Base-by-base conservation (phyloP, 2,888 invertebrate species). In the Thalpophila matura region DNA sequence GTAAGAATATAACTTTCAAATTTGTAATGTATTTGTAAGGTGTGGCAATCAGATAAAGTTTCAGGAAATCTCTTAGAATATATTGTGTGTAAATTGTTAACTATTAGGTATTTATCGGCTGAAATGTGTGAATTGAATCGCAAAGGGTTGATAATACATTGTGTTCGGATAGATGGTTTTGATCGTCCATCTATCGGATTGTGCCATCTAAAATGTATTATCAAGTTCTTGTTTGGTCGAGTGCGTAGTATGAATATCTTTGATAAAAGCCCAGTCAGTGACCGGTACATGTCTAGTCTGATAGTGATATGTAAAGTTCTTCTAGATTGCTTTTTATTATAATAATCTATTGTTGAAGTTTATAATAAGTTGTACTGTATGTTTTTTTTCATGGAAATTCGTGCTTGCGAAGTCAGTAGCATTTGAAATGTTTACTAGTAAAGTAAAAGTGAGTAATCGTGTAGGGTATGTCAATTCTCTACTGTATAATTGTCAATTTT, bases 401-500 rank as follows among this genome's bases (percentile, higher is more conserved):
- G 76, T 82, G 79, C 74, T 82, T 84, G 83, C 82, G 81, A 83
- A 82, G 84, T 77, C 68, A 76, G 76, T 40, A 38, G 35, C 27
- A 33, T 20, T 60, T 59, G 67, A 60, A 63, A 53, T 62, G 78
- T 73, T 80, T 64, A 74, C 55, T 60, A 65, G 49, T 59, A 63
- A 71, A 53, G 59, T 55, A 59, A 74, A n/a, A 62, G 29, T 63
- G 64, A 54, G 80, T 80, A 80, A 75, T 81, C 77, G 65, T 82
- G 79, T 75, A 69, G 58, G 65, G 58, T 80, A 81, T 82, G 81
- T 81, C 81, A 81, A 81, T 81, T 80, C 81, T 67, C 45, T 72
- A 64, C 72, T 70, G 57, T 50, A 61, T 72, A 74, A 61, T 77
- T 76, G 87, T 88, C 85, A 88, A 86, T 84, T 87, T 84, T 61